These are phyloP conservation scores for Neopipo cinnamomea DNA, from an alignment of 2,113 vertebrate species.

Conservation along the genomic window DNA sequence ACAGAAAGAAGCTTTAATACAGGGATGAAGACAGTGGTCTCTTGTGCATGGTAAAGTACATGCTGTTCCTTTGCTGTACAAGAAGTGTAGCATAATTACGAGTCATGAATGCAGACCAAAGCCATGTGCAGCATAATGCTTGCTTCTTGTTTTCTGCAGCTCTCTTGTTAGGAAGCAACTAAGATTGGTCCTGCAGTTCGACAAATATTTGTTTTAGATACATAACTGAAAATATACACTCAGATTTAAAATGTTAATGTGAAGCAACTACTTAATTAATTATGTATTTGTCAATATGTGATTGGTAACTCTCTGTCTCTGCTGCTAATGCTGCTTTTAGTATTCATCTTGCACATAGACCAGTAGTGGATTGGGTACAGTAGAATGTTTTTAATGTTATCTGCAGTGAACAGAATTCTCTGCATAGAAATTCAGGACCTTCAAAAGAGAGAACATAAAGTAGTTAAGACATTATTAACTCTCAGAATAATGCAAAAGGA, in stretches of 20 bases:
- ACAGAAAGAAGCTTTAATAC: neutral
- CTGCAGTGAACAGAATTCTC: neutral
- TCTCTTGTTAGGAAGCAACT: neutral
- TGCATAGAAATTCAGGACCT: neutral
- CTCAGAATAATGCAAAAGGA: neutral
- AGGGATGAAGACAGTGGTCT: neutral
- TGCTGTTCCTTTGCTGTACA: neutral
- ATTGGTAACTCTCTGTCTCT: neutral
- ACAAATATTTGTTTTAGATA: conserved; percentile 8
- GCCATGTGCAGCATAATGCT: neutral
- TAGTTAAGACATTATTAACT: neutral
- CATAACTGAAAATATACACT: neutral
- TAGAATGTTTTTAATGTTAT: neutral
- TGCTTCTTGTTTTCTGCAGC: neutral
- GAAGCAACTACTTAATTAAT: neutral
- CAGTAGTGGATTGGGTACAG: neutral
- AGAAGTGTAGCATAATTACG: neutral
- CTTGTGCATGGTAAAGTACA: neutral
- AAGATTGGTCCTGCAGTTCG: neutral
- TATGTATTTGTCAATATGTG: neutral
- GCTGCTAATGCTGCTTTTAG: neutral
- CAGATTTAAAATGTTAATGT: neutral
- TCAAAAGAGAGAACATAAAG: neutral
- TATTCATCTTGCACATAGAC: neutral
- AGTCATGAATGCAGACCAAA: neutral